Conservation (phyloP, 2,113 vertebrate genomes). For the Vulpes ferrilata region DNA sequence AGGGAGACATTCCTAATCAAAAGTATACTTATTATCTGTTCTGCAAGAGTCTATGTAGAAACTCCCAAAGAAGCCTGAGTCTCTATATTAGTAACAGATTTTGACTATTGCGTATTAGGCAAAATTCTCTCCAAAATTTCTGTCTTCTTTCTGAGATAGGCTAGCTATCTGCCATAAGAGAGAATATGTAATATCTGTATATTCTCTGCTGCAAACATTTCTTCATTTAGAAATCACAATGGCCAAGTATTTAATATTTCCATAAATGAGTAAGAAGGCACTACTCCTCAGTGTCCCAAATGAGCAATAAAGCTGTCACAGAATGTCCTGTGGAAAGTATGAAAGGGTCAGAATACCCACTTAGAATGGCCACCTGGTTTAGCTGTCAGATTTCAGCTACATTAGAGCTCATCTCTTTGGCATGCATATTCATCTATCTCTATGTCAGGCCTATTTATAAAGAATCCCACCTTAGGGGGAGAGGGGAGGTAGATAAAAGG, state of each 20-base stretch:
- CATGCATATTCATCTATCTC: not conserved
- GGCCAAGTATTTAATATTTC: not conserved
- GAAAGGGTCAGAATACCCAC: not conserved
- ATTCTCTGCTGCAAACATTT: not conserved
- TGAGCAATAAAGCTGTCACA: conserved; percentile 13
- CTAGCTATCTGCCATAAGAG: not conserved
- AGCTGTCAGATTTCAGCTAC: not conserved
- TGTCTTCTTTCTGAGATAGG: not conserved
- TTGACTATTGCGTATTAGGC: not conserved
- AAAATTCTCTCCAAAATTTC: not conserved
- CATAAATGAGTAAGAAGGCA: not conserved
- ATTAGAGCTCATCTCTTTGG: not conserved
- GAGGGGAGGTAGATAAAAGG: not conserved
- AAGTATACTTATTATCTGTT: not conserved
- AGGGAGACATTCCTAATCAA: not conserved
- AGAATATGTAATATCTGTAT: not conserved
- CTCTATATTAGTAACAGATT: not conserved
- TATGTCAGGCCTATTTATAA: not conserved
- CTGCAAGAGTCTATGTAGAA: not conserved
- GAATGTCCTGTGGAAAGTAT: not conserved
- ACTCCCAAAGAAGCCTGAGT: not conserved
- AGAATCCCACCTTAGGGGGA: not conserved
- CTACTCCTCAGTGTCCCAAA: not conserved
- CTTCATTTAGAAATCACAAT: not conserved
- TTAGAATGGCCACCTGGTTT: not conserved